Conservation (phyloP, 2,113 vertebrate species). For the Euleptes europaea region DNA sequence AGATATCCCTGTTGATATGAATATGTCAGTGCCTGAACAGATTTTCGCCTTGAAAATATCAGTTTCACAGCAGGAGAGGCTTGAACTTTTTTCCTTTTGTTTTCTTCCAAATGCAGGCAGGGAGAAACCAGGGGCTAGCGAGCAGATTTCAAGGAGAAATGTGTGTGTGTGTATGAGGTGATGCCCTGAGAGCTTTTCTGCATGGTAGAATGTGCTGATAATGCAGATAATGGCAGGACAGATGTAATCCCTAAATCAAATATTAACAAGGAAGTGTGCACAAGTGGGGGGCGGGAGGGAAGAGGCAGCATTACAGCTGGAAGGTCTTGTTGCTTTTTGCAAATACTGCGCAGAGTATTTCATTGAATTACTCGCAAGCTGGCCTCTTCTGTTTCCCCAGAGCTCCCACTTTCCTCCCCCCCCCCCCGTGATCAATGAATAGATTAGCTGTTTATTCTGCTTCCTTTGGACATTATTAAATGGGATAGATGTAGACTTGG, state of each 20-base stretch:
- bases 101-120: not conserved
- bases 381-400: not conserved
- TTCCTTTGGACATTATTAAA: not conserved
- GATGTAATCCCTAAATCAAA: conserved; percentile 14
- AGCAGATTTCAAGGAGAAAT: not conserved
- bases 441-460: not conserved
- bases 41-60: not conserved
- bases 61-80: not conserved
- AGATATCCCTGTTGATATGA: not conserved
- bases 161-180: not conserved
- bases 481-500: not conserved
- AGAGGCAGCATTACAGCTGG: not conserved
- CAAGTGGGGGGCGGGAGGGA: not conserved
- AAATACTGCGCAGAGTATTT: not conserved
- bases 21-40: not conserved
- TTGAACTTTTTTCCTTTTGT: not conserved
- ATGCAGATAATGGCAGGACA: not conserved
- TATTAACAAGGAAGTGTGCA: not conserved
- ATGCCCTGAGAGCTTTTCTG: not conserved
- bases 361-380: not conserved
- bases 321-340: not conserved
- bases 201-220: conserved; percentile 1
- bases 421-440: not conserved
- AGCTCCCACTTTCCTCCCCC: not conserved
- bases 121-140: not conserved